These are phyloP conservation scores for Hormaphis cornu DNA, from an alignment of 1,140 invertebrate species.

Conservation along the genomic window DNA sequence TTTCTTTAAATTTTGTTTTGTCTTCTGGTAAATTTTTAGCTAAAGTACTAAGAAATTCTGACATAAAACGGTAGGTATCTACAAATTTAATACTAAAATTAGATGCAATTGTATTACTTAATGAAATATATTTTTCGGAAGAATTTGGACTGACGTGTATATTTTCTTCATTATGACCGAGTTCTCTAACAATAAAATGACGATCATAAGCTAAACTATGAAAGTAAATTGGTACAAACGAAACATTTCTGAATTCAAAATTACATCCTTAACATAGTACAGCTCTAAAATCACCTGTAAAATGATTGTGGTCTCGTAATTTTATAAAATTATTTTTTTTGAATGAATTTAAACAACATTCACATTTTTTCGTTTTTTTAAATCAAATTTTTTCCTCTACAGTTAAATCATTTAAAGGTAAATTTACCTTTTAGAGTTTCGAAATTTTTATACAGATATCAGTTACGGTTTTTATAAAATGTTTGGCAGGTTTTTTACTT, in stretches of 20 bases:
- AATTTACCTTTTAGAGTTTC: neutral
- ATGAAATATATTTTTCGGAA: neutral
- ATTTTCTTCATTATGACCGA: neutral
- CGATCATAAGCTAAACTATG: constrained; percentile 12
- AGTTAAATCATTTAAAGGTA: too few species aligned
- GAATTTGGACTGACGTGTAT: neutral
- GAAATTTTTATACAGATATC: neutral
- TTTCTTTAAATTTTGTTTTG: neutral
- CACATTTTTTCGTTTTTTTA: too few species aligned
- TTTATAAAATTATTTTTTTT: too few species aligned
- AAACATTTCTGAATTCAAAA: neutral
- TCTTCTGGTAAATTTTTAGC: neutral
- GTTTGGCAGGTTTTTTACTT: neutral
- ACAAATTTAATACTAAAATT: constrained; percentile 33
- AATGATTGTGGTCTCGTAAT: neutral
- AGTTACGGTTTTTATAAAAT: neutral
- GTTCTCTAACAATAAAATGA: neutral
- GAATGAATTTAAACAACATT: too few species aligned
- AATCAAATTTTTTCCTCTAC: too few species aligned
- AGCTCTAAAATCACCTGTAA: neutral
- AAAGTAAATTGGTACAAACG: constrained; percentile 5
- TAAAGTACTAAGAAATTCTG: too few species aligned
- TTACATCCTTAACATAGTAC: neutral
- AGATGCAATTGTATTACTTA: neutral
- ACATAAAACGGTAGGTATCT: constrained; percentile 37